Percentiles rank a stretch among this genome's conserved stretches.
Conservation (phyloP, 2,113 vertebrate species). For the Thymallus thymallus region DNA sequence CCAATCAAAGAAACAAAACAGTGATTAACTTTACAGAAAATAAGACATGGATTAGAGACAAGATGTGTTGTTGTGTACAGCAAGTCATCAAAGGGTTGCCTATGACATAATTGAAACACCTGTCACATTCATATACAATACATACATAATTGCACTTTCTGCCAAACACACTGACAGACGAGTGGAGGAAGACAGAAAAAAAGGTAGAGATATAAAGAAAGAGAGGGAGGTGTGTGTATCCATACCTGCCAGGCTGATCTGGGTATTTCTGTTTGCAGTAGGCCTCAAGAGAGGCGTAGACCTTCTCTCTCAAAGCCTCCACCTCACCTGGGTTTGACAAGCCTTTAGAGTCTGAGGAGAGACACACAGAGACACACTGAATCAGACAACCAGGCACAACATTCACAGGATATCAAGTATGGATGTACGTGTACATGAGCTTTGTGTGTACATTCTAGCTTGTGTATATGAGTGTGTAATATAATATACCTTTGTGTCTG, state of each 20-base stretch:
- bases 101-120: no score
- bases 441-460: background rate
- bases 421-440: background rate
- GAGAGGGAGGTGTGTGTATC: background rate
- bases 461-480: background rate
- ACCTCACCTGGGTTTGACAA: constrained; percentile 94
- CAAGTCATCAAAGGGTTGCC: no score
- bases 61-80: no score
- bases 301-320: constrained; percentile 94
- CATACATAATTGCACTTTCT: no score
- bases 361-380: background rate
- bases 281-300: constrained; percentile 94
- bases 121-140: no score
- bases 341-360: constrained; percentile 89
- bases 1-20: constrained; percentile 1
- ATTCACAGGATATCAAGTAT: background rate
- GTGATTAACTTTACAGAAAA: background rate
- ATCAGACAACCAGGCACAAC: background rate
- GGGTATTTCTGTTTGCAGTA: constrained; percentile 99
- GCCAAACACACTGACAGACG: no score
- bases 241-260: constrained; percentile 95
- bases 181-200: no score
- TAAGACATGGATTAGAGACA: no score
- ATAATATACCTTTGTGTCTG: background rate
- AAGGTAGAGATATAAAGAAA: background rate